These are phyloP conservation scores for Nipponacmea schrenckii DNA, from an alignment of 2,888 invertebrate species.

Conservation along the genomic window DNA sequence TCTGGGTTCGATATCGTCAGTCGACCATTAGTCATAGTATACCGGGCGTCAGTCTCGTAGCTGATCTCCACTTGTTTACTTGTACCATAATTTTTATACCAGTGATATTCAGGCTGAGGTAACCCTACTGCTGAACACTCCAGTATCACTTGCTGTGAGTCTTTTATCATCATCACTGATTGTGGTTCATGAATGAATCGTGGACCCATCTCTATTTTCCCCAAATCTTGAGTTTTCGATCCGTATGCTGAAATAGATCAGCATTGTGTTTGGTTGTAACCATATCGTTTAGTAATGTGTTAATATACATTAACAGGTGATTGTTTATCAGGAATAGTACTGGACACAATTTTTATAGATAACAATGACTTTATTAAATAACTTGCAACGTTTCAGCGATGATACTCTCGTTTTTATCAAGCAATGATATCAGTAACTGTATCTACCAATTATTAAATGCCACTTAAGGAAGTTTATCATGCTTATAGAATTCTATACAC, in stretches of 20 bases:
- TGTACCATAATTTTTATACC: slow-evolving; percentile 75
- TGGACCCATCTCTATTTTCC: slow-evolving; percentile 2
- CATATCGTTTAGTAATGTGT: no score
- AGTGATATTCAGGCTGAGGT: slow-evolving; percentile 88
- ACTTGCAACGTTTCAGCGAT: no score
- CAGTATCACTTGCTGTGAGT: slow-evolving; percentile 18
- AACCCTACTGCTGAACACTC: slow-evolving; percentile 75
- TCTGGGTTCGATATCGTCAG: slow-evolving; percentile 85
- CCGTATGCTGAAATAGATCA: slow-evolving; percentile 14
- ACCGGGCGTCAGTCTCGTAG: slow-evolving; percentile 70
- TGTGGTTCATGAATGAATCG: neutral
- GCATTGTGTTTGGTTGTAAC: neutral
- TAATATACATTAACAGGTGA: no score
- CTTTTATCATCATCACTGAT: slow-evolving; percentile 39
- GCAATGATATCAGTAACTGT: no score
- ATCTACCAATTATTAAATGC: no score
- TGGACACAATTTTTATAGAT: no score
- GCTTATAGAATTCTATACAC: no score
- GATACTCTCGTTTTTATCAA: no score
- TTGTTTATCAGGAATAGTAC: no score
- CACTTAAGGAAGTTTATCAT: no score
- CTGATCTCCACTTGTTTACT: slow-evolving; percentile 16
- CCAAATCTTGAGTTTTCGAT: neutral
- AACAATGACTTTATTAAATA: no score
- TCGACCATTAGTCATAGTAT: slow-evolving; percentile 89